phyloP scores from a whole-genome alignment of 1,140 invertebrate species.

The Drosophila yakuba region DNA sequence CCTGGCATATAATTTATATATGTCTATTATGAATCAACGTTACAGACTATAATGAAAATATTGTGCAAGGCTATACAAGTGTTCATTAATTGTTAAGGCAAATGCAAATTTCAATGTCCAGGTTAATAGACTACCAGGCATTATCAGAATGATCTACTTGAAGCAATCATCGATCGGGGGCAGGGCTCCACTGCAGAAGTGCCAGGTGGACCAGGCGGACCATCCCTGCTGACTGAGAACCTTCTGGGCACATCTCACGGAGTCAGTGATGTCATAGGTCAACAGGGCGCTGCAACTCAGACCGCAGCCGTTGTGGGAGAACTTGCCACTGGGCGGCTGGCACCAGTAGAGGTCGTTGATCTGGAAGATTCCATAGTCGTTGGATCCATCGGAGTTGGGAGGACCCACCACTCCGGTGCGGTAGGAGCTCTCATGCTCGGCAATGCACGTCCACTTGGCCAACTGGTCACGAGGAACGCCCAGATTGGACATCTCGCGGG shows the following conservation, averaged over 20 bases:
- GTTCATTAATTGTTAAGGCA: no score
- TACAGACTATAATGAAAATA: no score
- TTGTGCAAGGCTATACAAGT: no score
- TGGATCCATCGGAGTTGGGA: conserved; percentile 56
- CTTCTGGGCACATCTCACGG: conserved; percentile 59
- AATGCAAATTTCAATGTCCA: no score
- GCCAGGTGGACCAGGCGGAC: conserved; percentile 60
- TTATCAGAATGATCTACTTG: conserved; percentile 2
- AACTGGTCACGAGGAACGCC: conserved; percentile 57
- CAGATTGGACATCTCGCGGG: conserved; percentile 60
- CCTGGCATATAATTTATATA: no score
- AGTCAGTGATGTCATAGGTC: conserved; percentile 42
- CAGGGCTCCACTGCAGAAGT: conserved; percentile 49
- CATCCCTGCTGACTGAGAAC: conserved; percentile 56
- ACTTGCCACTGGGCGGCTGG: conserved; percentile 50
- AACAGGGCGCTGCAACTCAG: conserved; percentile 49
- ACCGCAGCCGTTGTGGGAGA: conserved; percentile 47
- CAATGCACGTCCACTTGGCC: conserved; percentile 58
- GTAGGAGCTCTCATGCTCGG: conserved; percentile 57
- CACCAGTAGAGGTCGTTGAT: conserved; percentile 79
- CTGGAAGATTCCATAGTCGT: conserved; percentile 77
- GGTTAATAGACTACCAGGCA: no score
- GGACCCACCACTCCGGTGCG: conserved; percentile 54
- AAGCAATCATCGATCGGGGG: conserved; percentile 64
- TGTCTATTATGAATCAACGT: no score